These are phyloP conservation scores for Plagiodera versicolora DNA, from an alignment of 2,888 invertebrate species.

Conservation along the genomic window DNA sequence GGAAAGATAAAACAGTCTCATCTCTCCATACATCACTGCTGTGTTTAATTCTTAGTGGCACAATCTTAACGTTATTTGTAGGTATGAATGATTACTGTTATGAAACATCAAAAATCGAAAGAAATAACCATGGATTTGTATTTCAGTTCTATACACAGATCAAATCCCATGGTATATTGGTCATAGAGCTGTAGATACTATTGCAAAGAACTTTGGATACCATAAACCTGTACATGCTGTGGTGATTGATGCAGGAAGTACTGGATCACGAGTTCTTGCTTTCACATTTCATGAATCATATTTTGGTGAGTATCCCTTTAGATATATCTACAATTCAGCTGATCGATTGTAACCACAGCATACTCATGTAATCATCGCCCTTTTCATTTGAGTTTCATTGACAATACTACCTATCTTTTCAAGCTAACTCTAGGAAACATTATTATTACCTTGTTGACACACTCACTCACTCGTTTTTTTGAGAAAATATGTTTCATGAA, in stretches of 20 bases:
- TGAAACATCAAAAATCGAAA: neutral
- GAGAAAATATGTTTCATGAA: too few relatives aligned
- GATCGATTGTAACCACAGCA: neutral
- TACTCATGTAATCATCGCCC: too few relatives aligned
- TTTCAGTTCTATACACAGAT: slow-evolving; percentile 61
- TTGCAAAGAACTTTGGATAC: slow-evolving; percentile 74
- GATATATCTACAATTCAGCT: neutral
- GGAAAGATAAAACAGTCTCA: slow-evolving; percentile 44
- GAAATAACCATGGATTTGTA: neutral
- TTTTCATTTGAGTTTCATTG: too few relatives aligned
- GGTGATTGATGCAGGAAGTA: slow-evolving; percentile 92
- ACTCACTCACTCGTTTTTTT: too few relatives aligned
- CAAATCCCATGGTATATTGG: slow-evolving; percentile 56
- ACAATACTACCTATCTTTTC: too few relatives aligned
- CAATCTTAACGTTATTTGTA: slow-evolving; percentile 50
- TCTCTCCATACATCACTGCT: slow-evolving; percentile 49
- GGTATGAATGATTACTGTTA: slow-evolving; percentile 38
- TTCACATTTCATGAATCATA: slow-evolving; percentile 82
- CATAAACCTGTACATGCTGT: slow-evolving; percentile 76
- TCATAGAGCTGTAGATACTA: slow-evolving; percentile 67
- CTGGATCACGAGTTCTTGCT: slow-evolving; percentile 83
- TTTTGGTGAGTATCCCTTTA: slow-evolving; percentile 58
- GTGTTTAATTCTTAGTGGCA: slow-evolving; percentile 51
- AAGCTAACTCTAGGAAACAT: too few relatives aligned
- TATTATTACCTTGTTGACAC: too few relatives aligned